Percentiles rank a stretch among this genome's conserved stretches.
These are phyloP conservation scores for Pseudobourletiella spinata DNA, from an alignment of 1,140 invertebrate species.

Conservation along the genomic window DNA sequence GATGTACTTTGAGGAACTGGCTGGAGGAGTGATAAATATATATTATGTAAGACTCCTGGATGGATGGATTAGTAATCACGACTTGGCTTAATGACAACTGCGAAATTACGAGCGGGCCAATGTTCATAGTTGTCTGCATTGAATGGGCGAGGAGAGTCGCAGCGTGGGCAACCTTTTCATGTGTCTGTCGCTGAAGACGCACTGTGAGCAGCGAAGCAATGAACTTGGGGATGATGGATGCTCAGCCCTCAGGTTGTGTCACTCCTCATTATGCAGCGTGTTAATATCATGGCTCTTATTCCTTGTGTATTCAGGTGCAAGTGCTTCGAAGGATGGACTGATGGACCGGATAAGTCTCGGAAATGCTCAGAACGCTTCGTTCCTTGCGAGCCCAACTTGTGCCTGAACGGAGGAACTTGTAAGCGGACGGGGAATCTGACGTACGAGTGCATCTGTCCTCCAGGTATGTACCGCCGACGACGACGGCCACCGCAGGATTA, in stretches of 20 bases:
- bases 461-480: no score
- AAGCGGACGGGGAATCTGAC: constrained; percentile 58
- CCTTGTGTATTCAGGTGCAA: constrained; percentile 57
- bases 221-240: background rate
- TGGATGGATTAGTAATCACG: background rate
- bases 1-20: no score
- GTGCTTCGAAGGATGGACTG: constrained; percentile 78
- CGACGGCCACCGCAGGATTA: no score
- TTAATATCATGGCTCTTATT: background rate
- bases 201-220: background rate
- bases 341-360: constrained; percentile 50
- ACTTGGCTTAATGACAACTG: background rate
- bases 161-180: no score
- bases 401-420: constrained; percentile 71
- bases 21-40: background rate
- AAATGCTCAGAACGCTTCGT: constrained; percentile 77
- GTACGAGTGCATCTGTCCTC: constrained; percentile 76
- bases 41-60: background rate
- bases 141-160: background rate
- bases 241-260: background rate
- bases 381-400: constrained; percentile 76
- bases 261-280: background rate
- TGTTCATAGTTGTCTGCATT: background rate
- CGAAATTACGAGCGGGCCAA: background rate
- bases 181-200: no score